Evolutionary conservation across 2,797 vertebrate species (phyloP).

Genomic region (Alectoris magna): DNA sequence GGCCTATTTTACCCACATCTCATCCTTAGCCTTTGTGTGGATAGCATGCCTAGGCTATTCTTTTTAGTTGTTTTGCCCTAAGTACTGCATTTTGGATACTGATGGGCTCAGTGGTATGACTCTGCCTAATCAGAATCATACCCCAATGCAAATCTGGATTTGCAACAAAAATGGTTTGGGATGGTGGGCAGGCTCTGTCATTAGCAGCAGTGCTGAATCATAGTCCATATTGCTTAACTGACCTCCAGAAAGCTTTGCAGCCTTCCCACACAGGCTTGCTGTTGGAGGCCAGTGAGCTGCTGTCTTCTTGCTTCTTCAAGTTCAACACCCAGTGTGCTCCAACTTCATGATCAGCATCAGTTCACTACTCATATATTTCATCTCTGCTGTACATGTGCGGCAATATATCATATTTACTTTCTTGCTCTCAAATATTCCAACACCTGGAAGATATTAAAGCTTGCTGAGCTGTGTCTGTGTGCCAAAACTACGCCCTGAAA

Average conservation of each 20-base stretch:
- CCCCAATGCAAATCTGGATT: not conserved
- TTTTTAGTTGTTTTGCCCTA: not conserved
- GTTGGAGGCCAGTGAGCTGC: not conserved
- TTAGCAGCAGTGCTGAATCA: not conserved
- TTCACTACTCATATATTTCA: not conserved
- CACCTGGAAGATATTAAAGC: slow-evolving; percentile 38
- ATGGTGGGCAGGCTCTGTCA: not conserved
- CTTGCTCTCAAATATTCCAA: slow-evolving; percentile 20
- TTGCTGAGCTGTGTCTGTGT: not conserved
- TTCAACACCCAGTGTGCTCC: not conserved
- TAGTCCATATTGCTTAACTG: not conserved
- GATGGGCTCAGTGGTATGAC: slow-evolving; percentile 24
- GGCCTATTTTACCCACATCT: not conserved
- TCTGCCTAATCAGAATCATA: slow-evolving; percentile 37
- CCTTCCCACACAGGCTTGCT: not conserved
- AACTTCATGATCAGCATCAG: not conserved
- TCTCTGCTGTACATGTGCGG: fast-evolving
- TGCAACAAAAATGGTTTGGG: not conserved
- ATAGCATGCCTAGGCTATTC: not conserved
- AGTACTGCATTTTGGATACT: not conserved
- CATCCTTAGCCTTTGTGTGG: not conserved
- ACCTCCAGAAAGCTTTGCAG: not conserved
- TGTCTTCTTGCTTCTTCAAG: not conserved
- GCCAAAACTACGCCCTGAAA: slow-evolving; percentile 13
- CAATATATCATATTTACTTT: not conserved